Conservation (phyloP, 2,888 invertebrate genomes). For the Rhamnusium bicolor region DNA sequence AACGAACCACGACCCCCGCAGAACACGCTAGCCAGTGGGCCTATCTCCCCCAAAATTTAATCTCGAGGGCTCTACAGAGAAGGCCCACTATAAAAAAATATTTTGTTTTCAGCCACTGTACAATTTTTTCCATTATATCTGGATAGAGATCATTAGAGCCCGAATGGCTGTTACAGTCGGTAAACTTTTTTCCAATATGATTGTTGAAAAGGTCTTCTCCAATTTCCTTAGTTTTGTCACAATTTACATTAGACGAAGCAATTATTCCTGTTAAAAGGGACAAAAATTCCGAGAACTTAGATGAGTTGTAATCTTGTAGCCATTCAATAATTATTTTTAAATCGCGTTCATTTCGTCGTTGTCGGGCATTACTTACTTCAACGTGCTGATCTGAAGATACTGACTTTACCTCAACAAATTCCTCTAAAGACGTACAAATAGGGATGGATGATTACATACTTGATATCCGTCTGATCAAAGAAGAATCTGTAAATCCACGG, state of each 20-base stretch:
- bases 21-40: no score
- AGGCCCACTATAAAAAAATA: no score
- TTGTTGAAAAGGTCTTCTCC: constrained; percentile 28
- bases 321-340: constrained; percentile 26
- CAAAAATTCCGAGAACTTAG: constrained; percentile 20
- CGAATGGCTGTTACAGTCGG: no score
- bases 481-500: constrained; percentile 30
- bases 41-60: no score
- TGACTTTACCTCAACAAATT: constrained; percentile 31
- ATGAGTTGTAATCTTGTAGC: constrained; percentile 27
- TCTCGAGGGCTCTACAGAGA: no score
- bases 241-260: constrained; percentile 32
- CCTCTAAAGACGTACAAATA: constrained; percentile 32
- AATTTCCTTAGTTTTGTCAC: constrained; percentile 15
- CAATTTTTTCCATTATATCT: no score
- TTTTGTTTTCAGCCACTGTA: no score
- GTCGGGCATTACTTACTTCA: constrained; percentile 11
- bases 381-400: constrained; percentile 30
- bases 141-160: no score
- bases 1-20: no score
- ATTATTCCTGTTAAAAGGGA: constrained; percentile 26
- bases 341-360: constrained; percentile 23
- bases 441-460: constrained; percentile 33
- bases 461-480: constrained; percentile 32
- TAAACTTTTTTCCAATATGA: constrained; percentile 30